phyloP scores from a whole-genome alignment of 2,113 vertebrate species.

The Redunca redunca region DNA sequence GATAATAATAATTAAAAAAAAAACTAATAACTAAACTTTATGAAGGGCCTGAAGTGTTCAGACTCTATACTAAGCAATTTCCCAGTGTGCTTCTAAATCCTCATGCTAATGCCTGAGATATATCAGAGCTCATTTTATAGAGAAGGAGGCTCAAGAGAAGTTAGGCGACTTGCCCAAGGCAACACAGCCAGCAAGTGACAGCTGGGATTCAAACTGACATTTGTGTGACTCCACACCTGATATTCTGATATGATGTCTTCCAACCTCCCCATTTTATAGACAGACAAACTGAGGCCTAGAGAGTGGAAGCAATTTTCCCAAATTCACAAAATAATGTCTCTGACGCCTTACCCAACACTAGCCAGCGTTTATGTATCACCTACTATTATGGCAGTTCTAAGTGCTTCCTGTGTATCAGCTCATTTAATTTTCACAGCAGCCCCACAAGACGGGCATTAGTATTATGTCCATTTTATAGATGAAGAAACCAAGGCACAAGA shows the following conservation, averaged over 20 bases:
- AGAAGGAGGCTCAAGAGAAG: neutral
- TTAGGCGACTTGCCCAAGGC: neutral
- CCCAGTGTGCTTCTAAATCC: neutral
- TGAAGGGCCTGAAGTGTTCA: neutral
- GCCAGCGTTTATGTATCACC: neutral
- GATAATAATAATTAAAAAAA: neutral
- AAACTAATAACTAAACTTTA: neutral
- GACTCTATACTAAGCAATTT: neutral
- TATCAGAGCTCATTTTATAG: neutral
- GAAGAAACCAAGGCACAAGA: neutral
- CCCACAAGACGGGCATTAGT: neutral
- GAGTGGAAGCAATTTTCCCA: neutral
- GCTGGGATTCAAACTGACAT: neutral
- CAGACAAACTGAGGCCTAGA: neutral
- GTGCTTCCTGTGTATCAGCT: neutral
- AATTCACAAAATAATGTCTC: neutral
- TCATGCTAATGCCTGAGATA: neutral
- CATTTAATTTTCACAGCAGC: neutral
- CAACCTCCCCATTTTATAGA: neutral
- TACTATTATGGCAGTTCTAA: neutral
- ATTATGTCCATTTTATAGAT: slow-evolving; percentile 1
- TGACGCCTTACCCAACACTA: neutral
- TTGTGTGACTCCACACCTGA: neutral
- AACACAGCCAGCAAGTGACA: neutral
- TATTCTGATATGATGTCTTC: neutral